These are phyloP conservation scores for Heterodera schachtii DNA, from an alignment of 1,140 invertebrate genomes.

Conservation along the genomic window DNA sequence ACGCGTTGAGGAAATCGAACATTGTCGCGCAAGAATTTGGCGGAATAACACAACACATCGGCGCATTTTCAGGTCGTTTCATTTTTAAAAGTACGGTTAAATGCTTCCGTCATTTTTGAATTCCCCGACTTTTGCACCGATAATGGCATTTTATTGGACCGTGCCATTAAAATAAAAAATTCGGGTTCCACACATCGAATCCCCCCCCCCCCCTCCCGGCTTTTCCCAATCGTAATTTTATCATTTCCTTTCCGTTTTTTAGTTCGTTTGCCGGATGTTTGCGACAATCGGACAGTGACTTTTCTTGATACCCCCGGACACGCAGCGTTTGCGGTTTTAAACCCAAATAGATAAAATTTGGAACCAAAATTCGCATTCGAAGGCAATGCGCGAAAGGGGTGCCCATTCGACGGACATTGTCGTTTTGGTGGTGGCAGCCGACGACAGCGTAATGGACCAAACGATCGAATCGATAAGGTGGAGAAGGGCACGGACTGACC, in stretches of 20 bases:
- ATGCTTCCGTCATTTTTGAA: no score
- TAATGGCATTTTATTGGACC: no score
- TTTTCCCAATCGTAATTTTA: background rate
- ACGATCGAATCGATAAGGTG: conserved; percentile 74
- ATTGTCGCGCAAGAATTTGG: conserved; percentile 91
- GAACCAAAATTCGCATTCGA: conserved; percentile 26
- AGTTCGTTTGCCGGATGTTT: conserved; percentile 74
- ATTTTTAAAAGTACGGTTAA: background rate
- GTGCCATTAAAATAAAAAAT: no score
- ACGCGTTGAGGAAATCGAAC: conserved; percentile 81
- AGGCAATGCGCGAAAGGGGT: conserved; percentile 73
- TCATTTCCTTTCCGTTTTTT: conserved; percentile 42
- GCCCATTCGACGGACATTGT: conserved; percentile 91
- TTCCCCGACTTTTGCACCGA: no score
- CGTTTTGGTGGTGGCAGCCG: conserved; percentile 93
- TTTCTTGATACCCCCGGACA: conserved; percentile 99
- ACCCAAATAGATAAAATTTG: conserved; percentile 73
- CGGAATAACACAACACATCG: conserved; percentile 99
- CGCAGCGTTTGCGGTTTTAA: conserved; percentile 73
- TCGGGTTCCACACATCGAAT: no score
- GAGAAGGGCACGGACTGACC: conserved; percentile 4
- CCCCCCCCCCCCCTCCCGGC: no score
- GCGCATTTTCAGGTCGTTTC: conserved; percentile 81
- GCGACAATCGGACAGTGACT: conserved; percentile 75
- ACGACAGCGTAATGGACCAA: conserved; percentile 98